Percentiles rank a stretch among this genome's conserved stretches.
Conservation (phyloP, 2,888 invertebrate genomes). For the Molanna angustata region DNA sequence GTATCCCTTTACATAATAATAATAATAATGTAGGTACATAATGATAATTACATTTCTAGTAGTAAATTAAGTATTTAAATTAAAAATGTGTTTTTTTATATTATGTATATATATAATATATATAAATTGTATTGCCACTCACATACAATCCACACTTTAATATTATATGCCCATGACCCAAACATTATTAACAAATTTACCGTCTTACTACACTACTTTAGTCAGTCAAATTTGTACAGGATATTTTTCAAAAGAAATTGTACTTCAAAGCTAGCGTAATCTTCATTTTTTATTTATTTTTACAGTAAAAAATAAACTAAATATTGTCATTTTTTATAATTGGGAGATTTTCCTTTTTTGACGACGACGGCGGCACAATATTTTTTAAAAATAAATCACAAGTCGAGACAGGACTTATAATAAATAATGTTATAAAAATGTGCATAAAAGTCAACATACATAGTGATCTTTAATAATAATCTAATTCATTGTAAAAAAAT, state of each 20-base stretch:
- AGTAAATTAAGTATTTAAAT: slow-evolving; percentile 32
- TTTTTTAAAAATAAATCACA: too few relatives aligned
- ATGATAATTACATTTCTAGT: slow-evolving; percentile 30
- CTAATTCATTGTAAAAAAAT: too few relatives aligned
- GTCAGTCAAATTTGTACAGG: slow-evolving; percentile 17
- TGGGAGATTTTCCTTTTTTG: background rate
- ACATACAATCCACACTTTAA: slow-evolving; percentile 6
- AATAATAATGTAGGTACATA: slow-evolving; percentile 30
- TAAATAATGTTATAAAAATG: too few relatives aligned
- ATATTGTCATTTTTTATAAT: background rate
- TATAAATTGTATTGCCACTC: slow-evolving; percentile 6
- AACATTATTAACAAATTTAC: slow-evolving; percentile 1
- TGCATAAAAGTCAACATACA: too few relatives aligned
- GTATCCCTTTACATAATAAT: slow-evolving; percentile 30
- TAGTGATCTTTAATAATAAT: too few relatives aligned
- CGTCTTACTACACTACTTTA: slow-evolving; percentile 10
- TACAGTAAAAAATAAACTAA: background rate
- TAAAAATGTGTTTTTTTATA: slow-evolving; percentile 24
- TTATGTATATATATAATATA: slow-evolving; percentile 3
- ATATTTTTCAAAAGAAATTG: too few relatives aligned
- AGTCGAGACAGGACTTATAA: too few relatives aligned
- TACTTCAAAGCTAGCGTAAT: too few relatives aligned
- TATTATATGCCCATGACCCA: slow-evolving; percentile 4
- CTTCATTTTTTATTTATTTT: too few relatives aligned
- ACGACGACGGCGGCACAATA: background rate